Base-by-base conservation (phyloP, 2,888 invertebrate species). In the Diaperis boleti region DNA sequence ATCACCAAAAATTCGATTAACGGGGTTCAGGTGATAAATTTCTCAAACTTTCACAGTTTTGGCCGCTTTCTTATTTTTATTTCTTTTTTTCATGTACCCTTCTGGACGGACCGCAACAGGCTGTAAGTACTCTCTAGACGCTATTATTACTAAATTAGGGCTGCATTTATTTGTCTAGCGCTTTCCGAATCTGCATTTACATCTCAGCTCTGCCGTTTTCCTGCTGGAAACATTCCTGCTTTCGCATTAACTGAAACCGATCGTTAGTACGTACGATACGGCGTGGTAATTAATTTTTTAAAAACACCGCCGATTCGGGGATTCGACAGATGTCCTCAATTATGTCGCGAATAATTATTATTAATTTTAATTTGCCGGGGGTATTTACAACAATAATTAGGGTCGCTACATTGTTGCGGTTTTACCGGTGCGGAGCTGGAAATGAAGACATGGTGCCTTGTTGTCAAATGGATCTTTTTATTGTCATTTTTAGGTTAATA, bases 121-220 rank as follows among this genome's bases (percentile, higher is more conserved):
- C 35, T 35, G 35, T 35, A 35, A 35, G 35, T 35, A 35, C 20
- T 26, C 26, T 26, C 6, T 26, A 26, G 20, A n/a, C n/a, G n/a
- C n/a, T n/a, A n/a, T n/a, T n/a, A n/a, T n/a, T n/a, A n/a, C n/a
- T n/a, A 20, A 6, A 20, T 4, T 6, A 20, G 6, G 20, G 20
- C 3, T 20, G 6, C 4, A 6, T 4, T 20, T 20, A 20, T 6
- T 20, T 6, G 20, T 20, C 20, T 20, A 20, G 6, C 3, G 20
- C 6, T 20, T 20, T 20, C 20, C 6, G 3, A 3, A 20, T 20
- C 20, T 20, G 20, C 20, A 20, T 20, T 20, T 20, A 20, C 20
- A 20, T 20, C 20, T 20, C 6, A 20, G 6, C 6, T 20, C 6
- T 20, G 6, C 3, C 20, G 6, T 20, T 20, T 20, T 20, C 26